These are phyloP conservation scores for Achlya flavicornis DNA, from an alignment of 2,888 invertebrate species.

Conservation along the genomic window DNA sequence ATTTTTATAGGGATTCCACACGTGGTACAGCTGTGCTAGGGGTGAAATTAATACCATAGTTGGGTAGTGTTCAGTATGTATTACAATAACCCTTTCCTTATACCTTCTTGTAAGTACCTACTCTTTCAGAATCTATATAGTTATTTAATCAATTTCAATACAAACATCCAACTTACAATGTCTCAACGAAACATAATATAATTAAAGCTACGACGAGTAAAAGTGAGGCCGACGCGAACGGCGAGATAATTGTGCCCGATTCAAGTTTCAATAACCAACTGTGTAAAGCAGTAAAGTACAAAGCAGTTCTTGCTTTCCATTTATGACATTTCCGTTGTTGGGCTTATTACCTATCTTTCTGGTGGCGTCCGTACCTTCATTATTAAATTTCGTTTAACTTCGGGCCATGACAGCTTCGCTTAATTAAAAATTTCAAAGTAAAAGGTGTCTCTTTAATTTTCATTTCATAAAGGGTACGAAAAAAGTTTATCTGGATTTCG, in stretches of 20 bases:
- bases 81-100: neutral
- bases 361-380: constrained; percentile 29
- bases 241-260: constrained; percentile 21
- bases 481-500: constrained; percentile 22
- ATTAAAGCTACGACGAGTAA: neutral
- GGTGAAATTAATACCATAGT: neutral
- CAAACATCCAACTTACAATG: neutral
- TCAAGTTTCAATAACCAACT: constrained; percentile 19
- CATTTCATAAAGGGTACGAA: constrained; percentile 21
- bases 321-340: constrained; percentile 20
- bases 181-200: neutral
- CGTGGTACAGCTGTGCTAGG: neutral
- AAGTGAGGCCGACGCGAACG: neutral
- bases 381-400: constrained; percentile 34
- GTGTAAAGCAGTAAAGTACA: too few relatives aligned
- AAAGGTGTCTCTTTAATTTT: constrained; percentile 27
- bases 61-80: neutral
- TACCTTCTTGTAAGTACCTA: neutral
- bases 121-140: too few relatives aligned
- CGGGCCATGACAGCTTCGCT: constrained; percentile 26
- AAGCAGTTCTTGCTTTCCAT: constrained; percentile 15
- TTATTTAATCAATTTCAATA: neutral
- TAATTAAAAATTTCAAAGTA: constrained; percentile 36
- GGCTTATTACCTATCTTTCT: constrained; percentile 21
- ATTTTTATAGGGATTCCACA: neutral